A percentile compares a stretch with the other conserved stretches of the same genome.
These are phyloP conservation scores for Halocaridina rubra DNA, from an alignment of 2,888 invertebrate genomes.

Conservation along the genomic window DNA sequence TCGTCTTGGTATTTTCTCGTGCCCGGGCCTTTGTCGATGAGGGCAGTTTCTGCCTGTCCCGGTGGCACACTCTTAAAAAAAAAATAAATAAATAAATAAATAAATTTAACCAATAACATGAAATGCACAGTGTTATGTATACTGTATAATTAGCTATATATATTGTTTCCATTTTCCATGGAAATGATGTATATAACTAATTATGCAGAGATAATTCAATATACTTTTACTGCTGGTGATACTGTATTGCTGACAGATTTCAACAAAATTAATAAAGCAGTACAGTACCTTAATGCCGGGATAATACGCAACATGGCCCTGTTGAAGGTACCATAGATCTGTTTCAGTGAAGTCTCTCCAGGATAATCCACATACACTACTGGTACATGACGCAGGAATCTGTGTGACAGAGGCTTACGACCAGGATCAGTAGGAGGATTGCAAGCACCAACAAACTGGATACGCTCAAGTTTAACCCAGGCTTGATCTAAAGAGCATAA, in stretches of 20 bases:
- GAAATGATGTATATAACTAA: background rate
- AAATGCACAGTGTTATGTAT: too few relatives aligned
- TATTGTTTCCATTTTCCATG: background rate
- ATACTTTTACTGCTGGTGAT: too few relatives aligned
- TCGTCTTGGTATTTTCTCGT: too few relatives aligned
- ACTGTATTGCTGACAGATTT: too few relatives aligned
- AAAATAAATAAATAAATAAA: too few relatives aligned
- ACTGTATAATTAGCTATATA: too few relatives aligned
- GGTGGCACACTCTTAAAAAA: too few relatives aligned
- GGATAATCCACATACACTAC: conserved; percentile 99
- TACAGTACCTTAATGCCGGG: conserved; percentile 83
- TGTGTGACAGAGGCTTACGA: conserved; percentile 92
- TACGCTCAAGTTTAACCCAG: conserved; percentile 96
- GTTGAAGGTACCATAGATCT: conserved; percentile 71
- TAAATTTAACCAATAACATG: too few relatives aligned
- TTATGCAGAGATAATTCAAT: background rate
- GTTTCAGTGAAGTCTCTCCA: conserved; percentile 95
- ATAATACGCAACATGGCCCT: conserved; percentile 97
- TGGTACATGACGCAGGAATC: conserved; percentile 87
- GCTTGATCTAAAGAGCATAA: conserved; percentile 96
- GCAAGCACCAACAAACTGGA: conserved; percentile 99
- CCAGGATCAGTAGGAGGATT: conserved; percentile 99
- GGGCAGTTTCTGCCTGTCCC: too few relatives aligned
- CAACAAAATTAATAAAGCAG: too few relatives aligned
- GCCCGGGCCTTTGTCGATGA: too few relatives aligned